Conservation (phyloP, 64 coral and sea anemone genomes). For the Platygyra sinensis region DNA sequence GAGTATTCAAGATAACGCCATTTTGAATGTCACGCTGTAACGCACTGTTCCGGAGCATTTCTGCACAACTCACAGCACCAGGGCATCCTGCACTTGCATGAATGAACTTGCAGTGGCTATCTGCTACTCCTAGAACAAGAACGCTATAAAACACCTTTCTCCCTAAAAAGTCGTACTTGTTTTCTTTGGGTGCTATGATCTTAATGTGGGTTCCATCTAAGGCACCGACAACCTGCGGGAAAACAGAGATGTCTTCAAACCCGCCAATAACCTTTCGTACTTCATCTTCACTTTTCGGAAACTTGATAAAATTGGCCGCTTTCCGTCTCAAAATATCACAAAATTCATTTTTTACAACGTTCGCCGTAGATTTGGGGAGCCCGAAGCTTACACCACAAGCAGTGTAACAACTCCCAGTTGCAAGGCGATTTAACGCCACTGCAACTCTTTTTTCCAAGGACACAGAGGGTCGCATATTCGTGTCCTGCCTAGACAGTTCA, state of each 20-base stretch:
- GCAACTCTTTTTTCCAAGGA: conserved; percentile 51
- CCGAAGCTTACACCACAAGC: conserved; percentile 42
- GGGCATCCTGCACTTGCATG: conserved; percentile 53
- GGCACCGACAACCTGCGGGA: conserved; percentile 25
- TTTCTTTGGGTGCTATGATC: conserved; percentile 43
- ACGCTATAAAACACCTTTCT: conserved; percentile 46
- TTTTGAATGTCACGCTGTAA: conserved; percentile 48
- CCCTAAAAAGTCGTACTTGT: conserved; percentile 31
- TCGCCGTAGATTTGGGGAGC: conserved; percentile 50
- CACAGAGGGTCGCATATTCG: conserved; percentile 51
- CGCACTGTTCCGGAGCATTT: conserved; percentile 24
- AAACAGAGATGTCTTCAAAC: conserved; percentile 23
- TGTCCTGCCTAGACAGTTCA: conserved; percentile 45
- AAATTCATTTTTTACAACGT: conserved; percentile 58
- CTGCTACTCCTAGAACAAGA: conserved; percentile 31
- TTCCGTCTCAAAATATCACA: conserved; percentile 56
- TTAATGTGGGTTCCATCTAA: conserved; percentile 33
- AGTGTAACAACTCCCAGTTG: conserved; percentile 49
- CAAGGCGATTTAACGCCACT: conserved; percentile 46
- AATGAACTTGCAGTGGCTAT: conserved; percentile 39
- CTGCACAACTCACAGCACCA: conserved; percentile 10
- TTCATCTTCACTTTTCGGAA: conserved; percentile 20
- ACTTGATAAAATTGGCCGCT: conserved; percentile 38
- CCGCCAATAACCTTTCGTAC: background rate
- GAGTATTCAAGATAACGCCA: conserved; percentile 26